Conservation (phyloP, 2,113 vertebrate species). For the Opisthocomus hoazin region DNA sequence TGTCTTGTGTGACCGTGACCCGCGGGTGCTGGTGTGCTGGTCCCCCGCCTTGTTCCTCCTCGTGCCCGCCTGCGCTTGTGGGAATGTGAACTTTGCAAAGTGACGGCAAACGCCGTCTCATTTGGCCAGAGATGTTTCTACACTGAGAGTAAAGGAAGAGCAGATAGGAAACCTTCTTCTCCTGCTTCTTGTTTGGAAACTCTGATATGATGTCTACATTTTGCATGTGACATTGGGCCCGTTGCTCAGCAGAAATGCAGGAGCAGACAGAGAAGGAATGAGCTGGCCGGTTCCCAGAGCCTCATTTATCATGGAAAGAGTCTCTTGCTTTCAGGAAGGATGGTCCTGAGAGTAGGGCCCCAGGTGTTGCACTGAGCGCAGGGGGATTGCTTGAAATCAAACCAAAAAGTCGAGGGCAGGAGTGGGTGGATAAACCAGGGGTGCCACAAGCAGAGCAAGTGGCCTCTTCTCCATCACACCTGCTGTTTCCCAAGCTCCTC, state of each 20-base stretch:
- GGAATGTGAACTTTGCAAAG: slow-evolving; percentile 44
- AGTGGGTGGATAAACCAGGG: neutral
- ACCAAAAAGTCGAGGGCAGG: neutral
- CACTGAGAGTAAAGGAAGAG: neutral
- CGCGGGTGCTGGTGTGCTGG: accelerated
- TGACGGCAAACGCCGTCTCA: neutral
- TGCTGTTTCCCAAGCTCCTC: neutral
- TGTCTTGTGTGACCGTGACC: slow-evolving; percentile 43
- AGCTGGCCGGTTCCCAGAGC: neutral
- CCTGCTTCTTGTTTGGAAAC: neutral
- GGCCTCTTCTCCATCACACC: neutral
- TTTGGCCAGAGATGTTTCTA: neutral
- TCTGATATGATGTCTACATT: accelerated
- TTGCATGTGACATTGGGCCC: neutral
- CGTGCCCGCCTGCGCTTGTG: neutral
- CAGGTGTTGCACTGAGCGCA: accelerated
- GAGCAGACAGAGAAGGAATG: neutral
- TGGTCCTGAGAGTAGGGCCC: neutral
- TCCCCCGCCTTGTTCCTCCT: neutral
- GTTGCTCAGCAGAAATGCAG: accelerated
- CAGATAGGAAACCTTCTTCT: neutral
- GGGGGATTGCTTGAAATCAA: neutral
- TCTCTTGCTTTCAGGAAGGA: neutral
- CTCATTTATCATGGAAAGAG: accelerated
- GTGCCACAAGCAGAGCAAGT: neutral